Base-by-base conservation (phyloP, 2,113 vertebrate species). In the Puffinus mauretanicus region DNA sequence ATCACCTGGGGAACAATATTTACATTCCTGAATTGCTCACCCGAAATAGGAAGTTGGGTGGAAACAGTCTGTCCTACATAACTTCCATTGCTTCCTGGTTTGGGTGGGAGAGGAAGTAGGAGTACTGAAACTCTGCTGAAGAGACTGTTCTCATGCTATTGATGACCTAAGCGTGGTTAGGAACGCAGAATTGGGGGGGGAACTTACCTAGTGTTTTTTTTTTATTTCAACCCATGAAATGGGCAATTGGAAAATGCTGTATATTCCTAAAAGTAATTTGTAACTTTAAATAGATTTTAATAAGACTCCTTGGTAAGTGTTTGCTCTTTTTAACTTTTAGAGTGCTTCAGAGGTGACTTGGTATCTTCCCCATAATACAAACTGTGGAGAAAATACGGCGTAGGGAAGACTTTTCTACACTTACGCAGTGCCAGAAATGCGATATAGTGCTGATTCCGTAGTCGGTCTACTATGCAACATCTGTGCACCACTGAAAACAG, bases 31-130 rank as follows among this genome's bases (percentile, higher is more conserved):
- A 91, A 77, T 87, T 93, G 70, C 93, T 96, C 78, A 82, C 89
- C 61, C 86, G 16, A 13, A 92, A 58, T 93, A 95, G 94, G 94
- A 96, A 97, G 83, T 20, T 51, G 89, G 32, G 91, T 94, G 93
- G 95, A 95, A 95, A 97, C 93, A 94, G 71, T 80, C 57, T 94
- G 95, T 97, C 91, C 96, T 90, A 62, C 93, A 91, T 82, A 86
- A 92, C 94, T 96, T 94, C 91, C 95, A 95, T 92, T 95, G 88
- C 91, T 94, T 96, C 94, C 96, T 95, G 88, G 34, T 57, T 87
- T 91, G 97, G 94, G 94, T 93, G 93, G 96, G 96, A 87, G 83
- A 97, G 95, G 97, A 97, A 93, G 81, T 83, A 22, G 52, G 86
- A 94, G 76, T 54, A 22, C 88, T 86, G 82, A 89, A 95, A 87